Base-by-base conservation (phyloP, 2,113 vertebrate species). In the Panthera uncia region DNA sequence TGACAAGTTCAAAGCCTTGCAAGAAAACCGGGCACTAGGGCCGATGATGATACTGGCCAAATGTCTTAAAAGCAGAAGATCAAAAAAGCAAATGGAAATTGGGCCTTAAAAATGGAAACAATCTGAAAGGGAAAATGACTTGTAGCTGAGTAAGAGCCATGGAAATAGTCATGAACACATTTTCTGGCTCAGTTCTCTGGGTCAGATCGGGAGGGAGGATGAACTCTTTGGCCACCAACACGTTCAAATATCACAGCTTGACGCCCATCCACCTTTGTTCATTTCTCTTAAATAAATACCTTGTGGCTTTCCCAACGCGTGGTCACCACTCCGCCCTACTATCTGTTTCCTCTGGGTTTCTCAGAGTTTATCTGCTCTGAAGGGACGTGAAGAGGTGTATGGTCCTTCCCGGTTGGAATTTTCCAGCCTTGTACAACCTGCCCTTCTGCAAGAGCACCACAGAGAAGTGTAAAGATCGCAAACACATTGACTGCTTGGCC, bases 31-130 rank as follows among this genome's bases (percentile, higher is more conserved):
- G 97, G 96, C 97, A 89, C 96, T 98, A 98, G 97, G 97, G 97
- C 98, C 94, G 96, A 97, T 98, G 97, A 95, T 97, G 97, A 98
- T 98, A 98, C 98, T 98, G 98, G 95, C 97, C 97, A 95, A 98
- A 98, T 98, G 94, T 98, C 98, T 98, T 98, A 95, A 98, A 98
- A 98, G 96, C 87, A 98, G 96, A 98, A 98, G 98, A 98, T 99
- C 98, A 99, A 99, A 98, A 98, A 98, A 98, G 92, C 98, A 98
- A 98, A 98, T 98, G 98, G 98, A 98, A 98, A 98, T 98, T 98
- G 98, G 97, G 97, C 91, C 97, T 98, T 98, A 98, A 98, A 98
- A 99, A 98, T 97, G 98, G 98, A 98, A 98, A 98, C 98, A 98
- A 98, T 97, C 98, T 97, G 98, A 98, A 98, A 96, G 65, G 91